Conservation (phyloP, 2,113 vertebrate genomes). For the Hydropotes inermis region DNA sequence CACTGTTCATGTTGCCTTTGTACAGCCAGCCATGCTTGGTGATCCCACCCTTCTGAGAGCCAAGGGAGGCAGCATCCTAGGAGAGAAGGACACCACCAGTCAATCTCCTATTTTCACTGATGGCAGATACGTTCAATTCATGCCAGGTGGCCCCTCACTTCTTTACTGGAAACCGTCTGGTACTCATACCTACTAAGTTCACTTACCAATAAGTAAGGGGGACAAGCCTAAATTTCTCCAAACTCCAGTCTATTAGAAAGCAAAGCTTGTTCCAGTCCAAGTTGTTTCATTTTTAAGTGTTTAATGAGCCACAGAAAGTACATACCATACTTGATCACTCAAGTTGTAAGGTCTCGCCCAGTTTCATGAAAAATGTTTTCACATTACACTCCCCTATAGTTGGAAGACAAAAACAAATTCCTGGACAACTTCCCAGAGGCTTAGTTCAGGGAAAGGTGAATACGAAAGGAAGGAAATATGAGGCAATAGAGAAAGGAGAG, state of each 20-base stretch:
- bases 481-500: neutral
- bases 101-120: neutral
- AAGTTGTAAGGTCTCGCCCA: neutral
- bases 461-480: conserved; percentile 33
- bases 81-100: neutral
- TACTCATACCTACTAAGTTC: neutral
- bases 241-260: neutral
- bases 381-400: conserved; percentile 40
- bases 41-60: conserved; percentile 97
- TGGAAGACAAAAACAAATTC: conserved; percentile 62
- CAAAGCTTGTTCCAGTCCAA: neutral
- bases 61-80: conserved; percentile 96
- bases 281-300: neutral
- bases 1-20: conserved; percentile 99
- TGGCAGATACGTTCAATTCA: neutral
- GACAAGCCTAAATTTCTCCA: neutral
- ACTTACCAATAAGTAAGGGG: neutral
- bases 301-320: conserved; percentile 46
- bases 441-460: conserved; percentile 66
- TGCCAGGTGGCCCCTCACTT: neutral
- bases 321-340: conserved; percentile 25
- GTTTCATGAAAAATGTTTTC: conserved; percentile 54
- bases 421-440: conserved; percentile 68
- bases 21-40: conserved; percentile 98
- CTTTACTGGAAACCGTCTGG: neutral